Base-by-base conservation (phyloP, 2,888 invertebrate genomes). In the Plebejus anna region DNA sequence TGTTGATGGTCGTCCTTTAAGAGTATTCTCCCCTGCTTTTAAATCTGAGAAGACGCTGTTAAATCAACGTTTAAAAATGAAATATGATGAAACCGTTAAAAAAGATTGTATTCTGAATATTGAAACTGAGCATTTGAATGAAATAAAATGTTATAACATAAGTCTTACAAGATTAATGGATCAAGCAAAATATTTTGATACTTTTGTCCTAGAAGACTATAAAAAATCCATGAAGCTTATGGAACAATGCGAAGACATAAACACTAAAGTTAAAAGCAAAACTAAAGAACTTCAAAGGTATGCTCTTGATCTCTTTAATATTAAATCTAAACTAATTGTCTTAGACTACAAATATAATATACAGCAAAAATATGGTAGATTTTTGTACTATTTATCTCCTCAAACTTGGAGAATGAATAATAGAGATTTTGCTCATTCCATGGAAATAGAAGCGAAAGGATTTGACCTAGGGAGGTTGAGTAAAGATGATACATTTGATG, bases 371-470 rank as follows among this genome's bases (percentile, higher is more conserved):
- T 96, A 96, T 85, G 96, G 96, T 76, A 94, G 95, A 81, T 96
- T 96, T 88, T 88, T 96, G n/a, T 95, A 95, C 84, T 94, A 95
- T 82, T 87, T 96, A n/a, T 95, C 96, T 61, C 96, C 96, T 1
- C 91, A 95, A 70, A 88, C 90, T 47, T 96, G 96, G 96, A 91
- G 95, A 38, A 84, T 86, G 66, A 86, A 91, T 79, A 88, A 95
- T 81, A 95, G 95, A 82, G 88, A 89, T 75, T 94, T 93, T 81
- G 93, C 94, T 28, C 84, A 81, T 55, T 93, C 94, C 16, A 78
- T 91, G 38, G 93, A 94, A 84, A 93, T 94, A 79, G 90, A 91
- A 83, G 88, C 86, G 3, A 89, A 85, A 80, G 93, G 93, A 61
- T 94, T 94, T 80, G 92, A 91, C 83, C 87, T 89, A 77, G 89